These are phyloP conservation scores for Elgonia sp. DNA, from an alignment of 2,888 invertebrate genomes.

Conservation along the genomic window DNA sequence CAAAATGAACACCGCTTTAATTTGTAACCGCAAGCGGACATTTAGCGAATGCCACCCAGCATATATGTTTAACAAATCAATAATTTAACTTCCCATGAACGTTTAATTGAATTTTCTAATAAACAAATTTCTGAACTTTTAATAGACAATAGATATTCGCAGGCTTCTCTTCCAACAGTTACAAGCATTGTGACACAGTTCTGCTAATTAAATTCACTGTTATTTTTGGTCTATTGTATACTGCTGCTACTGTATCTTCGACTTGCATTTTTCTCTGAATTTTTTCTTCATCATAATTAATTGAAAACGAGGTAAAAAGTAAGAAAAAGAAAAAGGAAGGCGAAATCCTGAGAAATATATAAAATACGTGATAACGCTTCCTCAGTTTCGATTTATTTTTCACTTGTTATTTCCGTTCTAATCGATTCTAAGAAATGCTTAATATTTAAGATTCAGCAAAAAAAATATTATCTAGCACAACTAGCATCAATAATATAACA, in stretches of 20 bases:
- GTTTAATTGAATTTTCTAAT: slow-evolving; percentile 24
- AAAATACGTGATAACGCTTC: neutral
- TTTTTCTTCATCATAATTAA: neutral
- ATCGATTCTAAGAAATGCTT: slow-evolving; percentile 17
- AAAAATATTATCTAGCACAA: slow-evolving; percentile 39
- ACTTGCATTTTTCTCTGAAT: neutral
- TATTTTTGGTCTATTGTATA: slow-evolving; percentile 26
- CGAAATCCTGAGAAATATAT: too few species aligned
- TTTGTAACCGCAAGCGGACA: neutral
- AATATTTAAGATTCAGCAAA: neutral
- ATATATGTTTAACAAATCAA: slow-evolving; percentile 25
- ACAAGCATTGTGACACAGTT: slow-evolving; percentile 33
- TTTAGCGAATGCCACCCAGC: slow-evolving; percentile 2
- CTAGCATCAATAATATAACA: too few species aligned
- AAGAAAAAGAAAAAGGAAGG: neutral
- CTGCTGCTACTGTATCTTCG: neutral
- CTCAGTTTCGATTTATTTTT: neutral
- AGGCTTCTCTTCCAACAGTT: neutral
- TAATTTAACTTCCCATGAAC: slow-evolving; percentile 6
- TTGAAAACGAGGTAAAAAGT: neutral
- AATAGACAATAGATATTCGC: slow-evolving; percentile 15
- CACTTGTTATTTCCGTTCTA: slow-evolving; percentile 2
- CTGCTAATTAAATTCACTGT: slow-evolving; percentile 22
- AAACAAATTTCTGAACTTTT: slow-evolving; percentile 10
- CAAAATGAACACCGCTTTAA: too few species aligned